Evolutionary conservation across 1,140 invertebrate genomes (phyloP), one percentile per base, ranked within the genome.

Genomic region (Himalopsyche phryganea): DNA sequence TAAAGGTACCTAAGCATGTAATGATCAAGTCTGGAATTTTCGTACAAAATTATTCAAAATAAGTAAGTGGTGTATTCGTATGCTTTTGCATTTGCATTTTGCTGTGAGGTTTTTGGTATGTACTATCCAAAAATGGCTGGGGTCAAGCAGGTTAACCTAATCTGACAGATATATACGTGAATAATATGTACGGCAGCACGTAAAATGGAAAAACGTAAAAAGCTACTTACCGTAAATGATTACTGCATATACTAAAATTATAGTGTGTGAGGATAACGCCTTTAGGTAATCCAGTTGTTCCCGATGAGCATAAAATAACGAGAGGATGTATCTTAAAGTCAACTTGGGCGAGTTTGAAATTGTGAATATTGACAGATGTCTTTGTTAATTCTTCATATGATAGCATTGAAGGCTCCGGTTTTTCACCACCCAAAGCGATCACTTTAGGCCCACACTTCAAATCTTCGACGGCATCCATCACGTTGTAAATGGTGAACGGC

Each of bases 181-280:
- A n/a, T n/a, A n/a, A n/a, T n/a, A n/a, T n/a, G n/a, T n/a, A n/a
- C n/a, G n/a, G n/a, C n/a, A n/a, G n/a, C n/a, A n/a, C n/a, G n/a
- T n/a, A n/a, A n/a, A n/a, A n/a, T n/a, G n/a, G n/a, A n/a, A n/a
- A n/a, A n/a, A n/a, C n/a, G 45, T 15, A 15, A 15, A 15, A 15
- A 6, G 11, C 5, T 38, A 79, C 72, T 79, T 73, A 84, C 83
- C 71, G 73, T 60, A 45, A 18, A 9, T 77, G 75, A 18, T 69
- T 49, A 19, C 11, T 35, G 14, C 42, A 49, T 10, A 52, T 38
- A n/a, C 38, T 46, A 6, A 86, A 68, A 70, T 85, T 87, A 40
- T 71, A 71, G 69, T 94, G 91, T 1, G 91, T 91, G 1, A 94
- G 71, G 72, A 88, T 82, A 0, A 94, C 93, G 32, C 91, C 91